phyloP scores from a whole-genome alignment of 2,888 invertebrate genomes.

The Congeria kusceri region DNA sequence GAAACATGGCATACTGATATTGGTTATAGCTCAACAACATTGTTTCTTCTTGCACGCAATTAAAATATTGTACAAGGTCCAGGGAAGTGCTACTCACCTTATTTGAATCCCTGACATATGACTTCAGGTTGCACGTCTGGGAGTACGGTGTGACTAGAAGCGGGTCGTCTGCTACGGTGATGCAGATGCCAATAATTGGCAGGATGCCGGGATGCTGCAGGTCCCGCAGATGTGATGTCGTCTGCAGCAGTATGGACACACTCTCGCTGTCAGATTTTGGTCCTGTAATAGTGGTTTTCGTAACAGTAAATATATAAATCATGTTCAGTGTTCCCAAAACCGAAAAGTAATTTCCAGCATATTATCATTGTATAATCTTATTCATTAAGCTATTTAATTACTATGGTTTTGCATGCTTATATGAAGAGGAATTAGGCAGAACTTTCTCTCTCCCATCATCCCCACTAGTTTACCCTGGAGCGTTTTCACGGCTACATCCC shows the following conservation, averaged over 20 bases:
- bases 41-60: background rate
- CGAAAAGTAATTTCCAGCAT: too few relatives aligned
- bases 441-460: too few relatives aligned
- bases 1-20: too few relatives aligned
- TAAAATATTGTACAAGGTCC: too few relatives aligned
- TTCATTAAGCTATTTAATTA: background rate
- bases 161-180: conserved; percentile 85
- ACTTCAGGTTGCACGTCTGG: conserved; percentile 86
- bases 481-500: conserved; percentile 81
- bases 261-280: conserved; percentile 75
- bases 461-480: conserved; percentile 75
- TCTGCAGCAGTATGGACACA: conserved; percentile 85
- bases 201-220: conserved; percentile 86
- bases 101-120: conserved; percentile 84
- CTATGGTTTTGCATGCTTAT: too few relatives aligned
- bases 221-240: conserved; percentile 86
- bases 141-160: conserved; percentile 86
- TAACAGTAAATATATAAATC: too few relatives aligned
- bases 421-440: too few relatives aligned
- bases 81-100: conserved; percentile 70
- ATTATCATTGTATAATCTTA: too few relatives aligned
- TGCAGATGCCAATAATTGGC: conserved; percentile 85
- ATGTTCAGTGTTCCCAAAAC: too few relatives aligned
- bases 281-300: conserved; percentile 68
- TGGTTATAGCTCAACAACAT: background rate